Evolutionary conservation across 2,888 invertebrate species (phyloP).

Genomic region (Lepeophtheirus nordmannii): DNA sequence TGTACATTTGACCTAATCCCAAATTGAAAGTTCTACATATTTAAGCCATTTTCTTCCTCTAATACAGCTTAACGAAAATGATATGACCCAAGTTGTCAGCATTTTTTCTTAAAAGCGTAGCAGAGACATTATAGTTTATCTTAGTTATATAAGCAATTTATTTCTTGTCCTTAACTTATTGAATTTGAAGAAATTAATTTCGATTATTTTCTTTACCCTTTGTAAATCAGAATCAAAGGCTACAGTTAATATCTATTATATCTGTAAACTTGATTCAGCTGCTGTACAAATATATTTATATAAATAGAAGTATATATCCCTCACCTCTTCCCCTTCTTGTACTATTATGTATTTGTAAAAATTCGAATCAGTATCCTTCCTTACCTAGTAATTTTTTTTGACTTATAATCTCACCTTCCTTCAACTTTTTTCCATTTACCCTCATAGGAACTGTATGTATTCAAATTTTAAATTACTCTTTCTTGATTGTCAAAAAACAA

Average conservation of each 20-base stretch:
- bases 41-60: too few species aligned
- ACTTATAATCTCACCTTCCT: too few species aligned
- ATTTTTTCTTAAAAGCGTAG: too few species aligned
- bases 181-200: neutral
- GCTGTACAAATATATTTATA: neutral
- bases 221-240: constrained; percentile 1
- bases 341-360: neutral
- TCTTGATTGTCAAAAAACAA: neutral
- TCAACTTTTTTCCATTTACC: too few species aligned
- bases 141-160: too few species aligned
- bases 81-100: too few species aligned
- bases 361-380: neutral
- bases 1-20: too few species aligned
- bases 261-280: neutral
- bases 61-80: too few species aligned
- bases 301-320: neutral
- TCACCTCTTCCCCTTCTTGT: neutral
- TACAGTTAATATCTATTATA: neutral
- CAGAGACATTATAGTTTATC: too few species aligned
- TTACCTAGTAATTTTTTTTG: neutral
- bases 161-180: neutral
- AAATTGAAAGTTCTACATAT: too few species aligned
- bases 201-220: constrained; percentile 8
- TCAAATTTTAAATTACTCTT: neutral
- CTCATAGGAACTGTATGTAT: too few species aligned